These are phyloP conservation scores for Halcyon senegalensis DNA, from an alignment of 2,113 vertebrate genomes.

Conservation along the genomic window DNA sequence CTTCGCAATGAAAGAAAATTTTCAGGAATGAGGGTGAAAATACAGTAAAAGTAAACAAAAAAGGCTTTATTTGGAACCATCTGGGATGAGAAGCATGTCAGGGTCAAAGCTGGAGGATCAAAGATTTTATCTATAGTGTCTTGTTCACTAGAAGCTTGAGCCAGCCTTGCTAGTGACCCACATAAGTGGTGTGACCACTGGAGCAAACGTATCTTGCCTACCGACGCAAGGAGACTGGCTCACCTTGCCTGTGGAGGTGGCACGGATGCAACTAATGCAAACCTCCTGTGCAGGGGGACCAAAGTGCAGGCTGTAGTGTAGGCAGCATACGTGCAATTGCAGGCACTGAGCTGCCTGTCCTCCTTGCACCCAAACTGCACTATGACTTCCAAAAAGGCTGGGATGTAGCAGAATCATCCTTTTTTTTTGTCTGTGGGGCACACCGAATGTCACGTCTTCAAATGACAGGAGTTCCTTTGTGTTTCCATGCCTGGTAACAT, in stretches of 20 bases:
- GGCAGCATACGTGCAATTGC: rapidly evolving
- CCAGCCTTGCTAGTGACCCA: neutral
- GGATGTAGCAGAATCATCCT: neutral
- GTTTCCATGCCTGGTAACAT: neutral
- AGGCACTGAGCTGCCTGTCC: neutral
- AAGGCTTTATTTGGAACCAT: neutral
- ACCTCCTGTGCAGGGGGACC: rapidly evolving
- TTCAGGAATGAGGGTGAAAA: neutral
- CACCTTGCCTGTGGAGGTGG: no score
- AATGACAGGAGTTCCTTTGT: neutral
- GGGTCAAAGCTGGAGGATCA: neutral
- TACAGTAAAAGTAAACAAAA: neutral
- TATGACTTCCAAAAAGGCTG: neutral
- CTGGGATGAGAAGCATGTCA: rapidly evolving
- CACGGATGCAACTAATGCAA: rapidly evolving
- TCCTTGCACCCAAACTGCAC: rapidly evolving
- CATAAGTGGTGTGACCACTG: rapidly evolving
- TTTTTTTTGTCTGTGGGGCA: neutral
- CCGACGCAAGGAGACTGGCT: rapidly evolving
- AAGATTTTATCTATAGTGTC: neutral
- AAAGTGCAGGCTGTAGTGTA: neutral
- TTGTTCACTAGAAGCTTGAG: neutral
- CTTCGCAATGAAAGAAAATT: neutral
- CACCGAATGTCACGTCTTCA: neutral
- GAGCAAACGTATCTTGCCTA: neutral